phyloP scores from a whole-genome alignment of 1,140 invertebrate species.

The Apis cerana region DNA sequence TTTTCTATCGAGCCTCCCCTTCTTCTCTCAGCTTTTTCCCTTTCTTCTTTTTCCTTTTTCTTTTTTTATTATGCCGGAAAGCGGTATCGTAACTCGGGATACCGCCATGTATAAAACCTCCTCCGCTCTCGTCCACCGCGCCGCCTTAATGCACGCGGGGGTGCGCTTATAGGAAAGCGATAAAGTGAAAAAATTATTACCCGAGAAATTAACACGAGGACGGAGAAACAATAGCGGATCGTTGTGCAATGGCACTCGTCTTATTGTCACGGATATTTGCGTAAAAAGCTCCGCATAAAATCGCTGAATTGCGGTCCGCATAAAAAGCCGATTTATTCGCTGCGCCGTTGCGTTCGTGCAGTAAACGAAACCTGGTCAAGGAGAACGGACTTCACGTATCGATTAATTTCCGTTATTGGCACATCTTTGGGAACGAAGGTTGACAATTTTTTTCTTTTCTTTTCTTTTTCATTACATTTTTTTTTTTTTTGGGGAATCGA shows the following conservation, averaged over 20 bases:
- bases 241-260: neutral
- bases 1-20: neutral
- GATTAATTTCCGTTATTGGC: conserved; percentile 39
- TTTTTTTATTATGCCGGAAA: no score
- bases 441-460: neutral
- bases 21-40: neutral
- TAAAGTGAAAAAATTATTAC: conserved; percentile 52
- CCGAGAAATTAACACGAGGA: conserved; percentile 17
- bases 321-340: conserved; percentile 12
- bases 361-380: conserved; percentile 37
- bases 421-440: neutral
- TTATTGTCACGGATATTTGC: neutral
- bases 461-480: no score
- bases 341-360: neutral
- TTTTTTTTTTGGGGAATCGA: no score
- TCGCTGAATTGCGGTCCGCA: neutral
- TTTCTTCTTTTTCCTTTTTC: no score
- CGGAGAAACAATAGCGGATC: neutral
- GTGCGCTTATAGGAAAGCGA: conserved; percentile 54
- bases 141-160: neutral
- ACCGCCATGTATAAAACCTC: neutral
- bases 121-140: no score
- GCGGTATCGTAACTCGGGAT: neutral
- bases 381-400: conserved; percentile 23
- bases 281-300: neutral